Evolutionary conservation across 1,140 invertebrate genomes (phyloP).

Genomic region (Teleopsis dalmanni): DNA sequence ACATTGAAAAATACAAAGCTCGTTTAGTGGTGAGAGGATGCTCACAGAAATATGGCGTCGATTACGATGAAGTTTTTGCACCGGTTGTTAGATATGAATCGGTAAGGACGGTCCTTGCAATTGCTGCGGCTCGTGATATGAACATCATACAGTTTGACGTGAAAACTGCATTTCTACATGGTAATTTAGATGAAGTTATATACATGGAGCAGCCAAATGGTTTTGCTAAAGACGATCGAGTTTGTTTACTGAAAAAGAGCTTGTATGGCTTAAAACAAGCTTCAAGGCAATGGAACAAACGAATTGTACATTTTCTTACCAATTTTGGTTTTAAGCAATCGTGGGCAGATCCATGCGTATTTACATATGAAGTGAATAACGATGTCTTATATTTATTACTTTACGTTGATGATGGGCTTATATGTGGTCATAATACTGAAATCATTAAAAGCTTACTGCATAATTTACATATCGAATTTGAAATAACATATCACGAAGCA

Average conservation of each 20-base stretch:
- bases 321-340: too few species aligned
- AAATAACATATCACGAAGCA: too few species aligned
- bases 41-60: slow-evolving; percentile 3
- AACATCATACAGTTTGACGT: slow-evolving; percentile 23
- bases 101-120: slow-evolving; percentile 16
- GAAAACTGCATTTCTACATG: slow-evolving; percentile 15
- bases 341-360: too few species aligned
- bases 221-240: slow-evolving; percentile 9
- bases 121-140: slow-evolving; percentile 16
- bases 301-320: too few species aligned
- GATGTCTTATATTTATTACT: too few species aligned
- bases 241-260: slow-evolving; percentile 22
- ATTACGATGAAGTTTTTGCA: slow-evolving; percentile 9
- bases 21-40: slow-evolving; percentile 20
- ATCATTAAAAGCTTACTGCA: too few species aligned
- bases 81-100: slow-evolving; percentile 2
- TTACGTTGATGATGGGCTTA: too few species aligned
- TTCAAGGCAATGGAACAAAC: slow-evolving; percentile 23
- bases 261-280: slow-evolving; percentile 31
- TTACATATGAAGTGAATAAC: too few species aligned
- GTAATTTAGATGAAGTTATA: not conserved
- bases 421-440: too few species aligned
- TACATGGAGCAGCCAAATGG: slow-evolving; percentile 36
- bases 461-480: too few species aligned
- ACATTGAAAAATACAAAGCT: slow-evolving; percentile 29